phyloP scores from a whole-genome alignment of 2,888 invertebrate species.

The Eupsilia transversa region DNA sequence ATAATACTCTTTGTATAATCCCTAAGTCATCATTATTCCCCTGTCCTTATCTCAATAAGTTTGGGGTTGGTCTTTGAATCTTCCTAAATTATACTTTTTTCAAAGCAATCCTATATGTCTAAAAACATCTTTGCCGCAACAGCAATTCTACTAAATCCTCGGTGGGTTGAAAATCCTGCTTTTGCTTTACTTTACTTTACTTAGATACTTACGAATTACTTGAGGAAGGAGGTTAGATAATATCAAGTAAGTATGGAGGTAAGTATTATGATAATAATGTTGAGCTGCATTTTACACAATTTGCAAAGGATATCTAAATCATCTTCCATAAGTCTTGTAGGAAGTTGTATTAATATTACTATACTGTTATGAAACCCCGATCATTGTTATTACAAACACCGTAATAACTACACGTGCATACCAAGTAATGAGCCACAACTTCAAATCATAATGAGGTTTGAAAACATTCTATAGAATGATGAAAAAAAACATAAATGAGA shows the following conservation, averaged over 20 bases:
- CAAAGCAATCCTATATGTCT: background rate
- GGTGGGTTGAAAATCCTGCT: background rate
- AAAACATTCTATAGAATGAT: slow-evolving; percentile 5
- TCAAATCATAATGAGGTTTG: background rate
- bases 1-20: background rate
- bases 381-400: slow-evolving; percentile 10
- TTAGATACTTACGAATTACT: background rate
- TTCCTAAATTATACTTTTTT: background rate
- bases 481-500: background rate
- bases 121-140: background rate
- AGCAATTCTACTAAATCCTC: background rate
- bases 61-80: too few species aligned
- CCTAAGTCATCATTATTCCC: too few species aligned
- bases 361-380: slow-evolving; percentile 8
- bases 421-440: background rate
- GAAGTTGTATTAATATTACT: background rate
- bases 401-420: background rate
- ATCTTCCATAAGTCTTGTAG: background rate
- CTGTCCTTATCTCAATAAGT: too few species aligned
- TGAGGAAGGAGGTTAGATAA: too few species aligned
- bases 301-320: background rate
- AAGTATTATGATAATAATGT: background rate
- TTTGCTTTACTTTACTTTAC: background rate
- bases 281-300: background rate
- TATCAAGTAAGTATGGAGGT: too few species aligned